Evolutionary conservation across 2,797 vertebrate genomes (phyloP), one percentile per base, ranked within the genome.

Genomic region (Sphaeramia orbicularis): DNA sequence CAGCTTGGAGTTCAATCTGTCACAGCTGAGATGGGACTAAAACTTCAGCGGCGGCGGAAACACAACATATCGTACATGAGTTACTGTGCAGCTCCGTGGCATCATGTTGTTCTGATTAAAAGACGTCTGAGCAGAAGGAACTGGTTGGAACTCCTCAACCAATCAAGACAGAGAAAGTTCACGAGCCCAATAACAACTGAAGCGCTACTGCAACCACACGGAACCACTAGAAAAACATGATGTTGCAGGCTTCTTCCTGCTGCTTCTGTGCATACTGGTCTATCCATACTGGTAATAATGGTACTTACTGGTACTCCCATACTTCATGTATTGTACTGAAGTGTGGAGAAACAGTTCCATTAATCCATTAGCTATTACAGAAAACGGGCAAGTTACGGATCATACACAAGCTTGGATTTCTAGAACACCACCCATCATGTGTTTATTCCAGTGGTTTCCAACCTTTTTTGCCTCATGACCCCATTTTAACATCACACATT

Each of bases 1-100:
- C 58, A 47, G 47, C 6, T n/a, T n/a, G 16, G 65, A 73, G 73
- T 80, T 78, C 49, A 70, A 14, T 27, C 30, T 19, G 35, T 40
- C 30, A 51, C 55, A 44, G 44, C 11, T 24, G 14, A 21, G 21
- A 44, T 19, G 9, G 3, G 4, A 11, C 43, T 47, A 47, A 43
- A 35, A 52, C 9, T 43, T 16, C 15, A 53, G 35, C 35, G 32
- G 40, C 40, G 21, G 36, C 2, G 44, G 12, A 52, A 36, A 13
- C 15, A 5, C 11, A 30, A 12, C 50, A 8, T 19, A 45, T 18
- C 38, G 10, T 11, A 14, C 55, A 35, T n/a, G 2, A 38, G 35
- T 47, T 53, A 45, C 70, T 41, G 51, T 38, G 12, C 15, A 38
- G 14, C 37, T 27, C n/a, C 10, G 10, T 0, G 30, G 53, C 30